phyloP scores from a whole-genome alignment of 35 echinoderm and acorn worm species.

The Lytechinus variegatus region DNA sequence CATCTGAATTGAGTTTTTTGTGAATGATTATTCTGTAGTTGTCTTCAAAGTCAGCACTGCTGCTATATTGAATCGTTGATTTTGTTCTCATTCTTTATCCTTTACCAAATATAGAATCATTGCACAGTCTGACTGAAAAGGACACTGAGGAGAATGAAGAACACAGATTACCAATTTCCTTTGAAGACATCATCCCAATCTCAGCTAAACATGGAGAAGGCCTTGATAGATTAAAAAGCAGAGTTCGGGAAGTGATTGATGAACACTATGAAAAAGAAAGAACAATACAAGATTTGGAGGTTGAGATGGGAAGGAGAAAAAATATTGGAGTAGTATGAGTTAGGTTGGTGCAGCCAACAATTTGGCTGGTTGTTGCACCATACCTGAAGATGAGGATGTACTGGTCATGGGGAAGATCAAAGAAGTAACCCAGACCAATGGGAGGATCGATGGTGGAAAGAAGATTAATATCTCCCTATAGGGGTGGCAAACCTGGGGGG shows the following conservation, averaged over 20 bases:
- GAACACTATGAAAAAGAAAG: slow-evolving; percentile 60
- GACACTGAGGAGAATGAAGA: slow-evolving; percentile 16
- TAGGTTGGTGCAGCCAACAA: not conserved
- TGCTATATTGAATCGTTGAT: too few relatives aligned
- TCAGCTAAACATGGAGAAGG: slow-evolving; percentile 70
- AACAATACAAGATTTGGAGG: not conserved
- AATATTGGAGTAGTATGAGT: not conserved
- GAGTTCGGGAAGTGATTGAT: slow-evolving; percentile 77
- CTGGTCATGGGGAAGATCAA: not conserved
- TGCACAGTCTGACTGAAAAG: not conserved
- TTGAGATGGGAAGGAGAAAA: not conserved
- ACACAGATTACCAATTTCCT: slow-evolving; percentile 57
- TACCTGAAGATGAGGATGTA: not conserved
- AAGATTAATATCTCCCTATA: too few relatives aligned
- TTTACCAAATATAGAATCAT: not conserved
- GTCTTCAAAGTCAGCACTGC: too few relatives aligned
- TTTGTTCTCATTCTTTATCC: not conserved
- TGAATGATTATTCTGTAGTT: too few relatives aligned
- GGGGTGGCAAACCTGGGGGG: too few relatives aligned
- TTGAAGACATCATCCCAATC: slow-evolving; percentile 76
- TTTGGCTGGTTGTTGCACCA: not conserved
- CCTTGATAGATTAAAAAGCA: slow-evolving; percentile 59
- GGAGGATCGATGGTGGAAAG: not conserved
- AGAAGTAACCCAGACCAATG: not conserved
- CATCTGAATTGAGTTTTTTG: too few relatives aligned